Conservation (phyloP, 2,888 invertebrate genomes). For the Morpho achilles region DNA sequence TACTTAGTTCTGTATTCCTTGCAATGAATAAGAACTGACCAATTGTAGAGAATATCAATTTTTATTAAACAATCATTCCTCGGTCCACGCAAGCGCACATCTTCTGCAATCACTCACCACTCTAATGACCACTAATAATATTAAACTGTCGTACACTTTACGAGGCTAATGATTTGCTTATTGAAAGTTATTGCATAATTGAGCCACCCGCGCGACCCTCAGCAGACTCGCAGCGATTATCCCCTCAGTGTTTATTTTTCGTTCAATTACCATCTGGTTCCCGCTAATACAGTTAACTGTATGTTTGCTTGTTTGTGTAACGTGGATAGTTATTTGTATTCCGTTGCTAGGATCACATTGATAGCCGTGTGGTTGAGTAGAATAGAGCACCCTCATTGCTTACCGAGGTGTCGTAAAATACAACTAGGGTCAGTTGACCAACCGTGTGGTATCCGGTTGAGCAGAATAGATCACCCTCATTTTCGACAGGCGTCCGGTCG, state of each 20-base stretch:
- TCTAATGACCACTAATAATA: constrained; percentile 29
- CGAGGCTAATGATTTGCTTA: constrained; percentile 50
- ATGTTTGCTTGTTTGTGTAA: constrained; percentile 36
- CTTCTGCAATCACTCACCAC: constrained; percentile 20
- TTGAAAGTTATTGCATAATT: constrained; percentile 71
- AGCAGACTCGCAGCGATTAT: constrained; percentile 49
- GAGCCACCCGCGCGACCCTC: constrained; percentile 71
- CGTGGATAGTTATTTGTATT: constrained; percentile 16
- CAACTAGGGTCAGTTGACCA: no score
- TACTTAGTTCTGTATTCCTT: no score
- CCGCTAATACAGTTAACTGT: constrained; percentile 42
- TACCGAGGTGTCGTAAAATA: no score
- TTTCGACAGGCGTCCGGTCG: no score
- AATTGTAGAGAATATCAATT: constrained; percentile 4
- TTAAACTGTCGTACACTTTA: constrained; percentile 28
- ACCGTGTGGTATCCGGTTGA: no score
- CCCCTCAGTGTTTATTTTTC: constrained; percentile 58
- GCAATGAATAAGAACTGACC: no score
- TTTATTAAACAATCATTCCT: constrained; percentile 17
- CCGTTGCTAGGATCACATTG: no score
- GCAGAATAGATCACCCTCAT: no score
- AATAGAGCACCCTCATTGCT: no score
- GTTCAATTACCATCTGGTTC: constrained; percentile 61
- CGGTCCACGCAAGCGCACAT: constrained; percentile 18
- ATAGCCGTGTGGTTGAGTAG: no score